Evolutionary conservation across 2,888 invertebrate genomes (phyloP), one percentile per base, ranked within the genome.

Genomic region (Oscheius sp.): DNA sequence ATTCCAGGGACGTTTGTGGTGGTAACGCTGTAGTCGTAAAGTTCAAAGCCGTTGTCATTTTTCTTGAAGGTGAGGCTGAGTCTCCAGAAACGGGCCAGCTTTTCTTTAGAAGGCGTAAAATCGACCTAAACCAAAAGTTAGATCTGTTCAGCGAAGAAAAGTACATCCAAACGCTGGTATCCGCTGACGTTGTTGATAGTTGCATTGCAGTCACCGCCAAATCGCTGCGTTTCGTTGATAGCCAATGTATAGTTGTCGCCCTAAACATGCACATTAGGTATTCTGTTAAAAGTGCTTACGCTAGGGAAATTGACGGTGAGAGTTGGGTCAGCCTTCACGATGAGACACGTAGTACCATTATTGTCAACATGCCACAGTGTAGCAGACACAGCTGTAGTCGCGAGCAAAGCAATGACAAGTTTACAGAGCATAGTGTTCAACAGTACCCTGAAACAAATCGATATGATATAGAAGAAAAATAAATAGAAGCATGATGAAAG

Each of bases 11-110:
- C 69, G 25, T 43, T 53, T 9, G 77, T 66, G n/a, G 80, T 78
- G 12, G 72, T 66, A 56, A 82, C 77, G 7, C 53, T 72, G 74
- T 78, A 82, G 75, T 82, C 77, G 75, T 75, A 79, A 80, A n/a
- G 68, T 18, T 73, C 77, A 23, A 56, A 45, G 25, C 27, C 49
- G 59, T 29, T 18, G 3, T 49, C 58, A 18, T 59, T 27, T 16
- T 56, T 58, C 49, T 69, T 74, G 74, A 80, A 80, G 12, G 75
- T 68, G 55, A 85, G 63, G 18, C 74, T 56, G 68, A 83, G 74
- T 58, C 63, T 76, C 75, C 83, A 77, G 7, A 70, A 68, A 25
- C 59, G 70, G n/a, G 77, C 79, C 35, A 35, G 35, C 0, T 73
- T 70, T 9, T 74, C 58, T 25, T 72, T 64, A 5, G 77, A 68